Evolutionary conservation across 2,888 invertebrate species (phyloP).

Genomic region (Agrotis segetum): DNA sequence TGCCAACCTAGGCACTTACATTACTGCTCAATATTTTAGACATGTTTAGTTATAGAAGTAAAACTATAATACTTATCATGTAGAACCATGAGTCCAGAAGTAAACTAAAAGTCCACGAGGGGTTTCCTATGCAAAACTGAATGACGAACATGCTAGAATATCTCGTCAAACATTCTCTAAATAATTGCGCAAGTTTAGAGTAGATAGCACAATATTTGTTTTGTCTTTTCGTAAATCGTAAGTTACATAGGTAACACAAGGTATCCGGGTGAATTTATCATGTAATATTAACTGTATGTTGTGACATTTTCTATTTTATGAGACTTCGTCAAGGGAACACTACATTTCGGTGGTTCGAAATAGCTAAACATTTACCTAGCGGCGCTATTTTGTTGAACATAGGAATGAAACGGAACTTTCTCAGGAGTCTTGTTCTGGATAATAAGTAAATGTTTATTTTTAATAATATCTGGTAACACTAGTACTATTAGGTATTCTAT

Average conservation of each 20-base stretch:
- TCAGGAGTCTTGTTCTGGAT: neutral
- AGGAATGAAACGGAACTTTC: neutral
- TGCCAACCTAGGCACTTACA: neutral
- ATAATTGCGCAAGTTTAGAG: conserved; percentile 24
- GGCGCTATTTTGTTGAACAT: neutral
- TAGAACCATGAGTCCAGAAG: neutral
- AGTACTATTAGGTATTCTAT: too few relatives aligned
- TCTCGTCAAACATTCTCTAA: conserved; percentile 1
- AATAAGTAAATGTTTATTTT: neutral
- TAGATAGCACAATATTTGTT: conserved; percentile 39
- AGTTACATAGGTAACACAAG: conserved; percentile 27
- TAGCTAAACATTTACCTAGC: neutral
- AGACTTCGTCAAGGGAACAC: conserved; percentile 1
- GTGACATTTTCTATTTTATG: conserved; percentile 28
- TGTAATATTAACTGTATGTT: conserved; percentile 6
- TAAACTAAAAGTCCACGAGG: neutral
- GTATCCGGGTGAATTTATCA: conserved; percentile 35
- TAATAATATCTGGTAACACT: neutral
- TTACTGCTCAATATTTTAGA: neutral
- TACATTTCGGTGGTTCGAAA: neutral
- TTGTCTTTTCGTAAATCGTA: conserved; percentile 34
- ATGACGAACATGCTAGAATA: conserved; percentile 22
- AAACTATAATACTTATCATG: too few relatives aligned
- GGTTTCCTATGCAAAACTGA: neutral
- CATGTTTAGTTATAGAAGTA: neutral